Percentiles rank a stretch among this genome's conserved stretches.
Evolutionary conservation across 2,797 vertebrate species (phyloP).

Genomic region (Enteromius trimaculatus): DNA sequence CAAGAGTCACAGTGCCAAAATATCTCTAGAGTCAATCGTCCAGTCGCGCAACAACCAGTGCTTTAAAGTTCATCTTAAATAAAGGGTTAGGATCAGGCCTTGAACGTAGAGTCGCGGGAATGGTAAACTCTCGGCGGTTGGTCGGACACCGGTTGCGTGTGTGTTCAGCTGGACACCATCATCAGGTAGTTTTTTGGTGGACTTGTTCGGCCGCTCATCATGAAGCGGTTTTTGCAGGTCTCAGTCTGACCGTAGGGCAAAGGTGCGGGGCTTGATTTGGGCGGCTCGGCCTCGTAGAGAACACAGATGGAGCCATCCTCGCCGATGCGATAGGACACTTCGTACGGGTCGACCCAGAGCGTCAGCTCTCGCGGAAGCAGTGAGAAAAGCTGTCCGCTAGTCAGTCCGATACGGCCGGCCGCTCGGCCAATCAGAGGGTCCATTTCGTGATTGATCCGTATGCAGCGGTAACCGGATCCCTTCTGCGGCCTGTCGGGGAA

Average conservation of each 20-base stretch:
- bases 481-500: conserved; percentile 85
- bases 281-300: conserved; percentile 75
- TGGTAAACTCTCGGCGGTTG: conserved; percentile 33
- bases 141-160: background rate
- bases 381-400: conserved; percentile 74
- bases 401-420: conserved; percentile 79
- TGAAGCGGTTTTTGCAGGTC: conserved; percentile 82
- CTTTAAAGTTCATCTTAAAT: conserved; percentile 47
- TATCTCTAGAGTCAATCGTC: conserved; percentile 40
- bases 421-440: conserved; percentile 84
- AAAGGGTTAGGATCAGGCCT: conserved; percentile 31
- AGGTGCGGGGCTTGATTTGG: conserved; percentile 1
- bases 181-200: conserved; percentile 84
- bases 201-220: conserved; percentile 74
- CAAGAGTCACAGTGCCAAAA: conserved; percentile 34
- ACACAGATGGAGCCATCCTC: conserved; percentile 89
- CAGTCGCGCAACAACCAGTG: conserved; percentile 44
- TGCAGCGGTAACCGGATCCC: conserved; percentile 87
- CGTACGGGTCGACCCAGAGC: conserved; percentile 86
- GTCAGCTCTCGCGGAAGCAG: conserved; percentile 85
- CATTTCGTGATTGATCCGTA: conserved; percentile 87
- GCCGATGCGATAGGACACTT: conserved; percentile 87
- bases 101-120: conserved; percentile 38
- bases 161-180: conserved; percentile 81
- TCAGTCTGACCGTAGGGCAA: conserved; percentile 70